Base-by-base conservation (phyloP, 2,797 vertebrate species). In the Mastacembelus armatus region DNA sequence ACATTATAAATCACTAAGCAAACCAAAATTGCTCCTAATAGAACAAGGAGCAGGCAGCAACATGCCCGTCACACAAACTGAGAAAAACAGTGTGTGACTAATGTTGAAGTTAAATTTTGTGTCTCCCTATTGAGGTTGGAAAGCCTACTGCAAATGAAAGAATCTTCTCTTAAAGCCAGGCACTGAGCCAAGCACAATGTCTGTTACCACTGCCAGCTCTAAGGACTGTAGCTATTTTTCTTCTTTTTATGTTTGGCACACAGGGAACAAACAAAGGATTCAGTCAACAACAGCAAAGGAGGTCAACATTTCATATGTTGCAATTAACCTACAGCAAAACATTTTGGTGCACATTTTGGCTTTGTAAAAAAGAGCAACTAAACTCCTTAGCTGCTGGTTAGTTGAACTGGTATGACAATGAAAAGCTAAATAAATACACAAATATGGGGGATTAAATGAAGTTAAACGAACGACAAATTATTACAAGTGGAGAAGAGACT, bases 261-360 rank as follows among this genome's bases (percentile, higher is more conserved):
- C 62, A 39, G 59, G 78, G 86, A 77, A 87, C 71, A 80, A 81
- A 71, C 66, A 69, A 73, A 67, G 60, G 63, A 80, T 87, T 77
- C 63, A 68, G 77, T 87, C 68, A 80, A 76, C 60, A 63, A 43
- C 0, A 14, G 62, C 55, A 71, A 80, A 88, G 75, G 70, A 74
- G 74, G 74, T 66, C 14, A 48, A 57, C 71, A 72, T 66, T 79
- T 79, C 70, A 83, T 88, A 84, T 59, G 21, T 58, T 42, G 77
- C 74, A 91, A 91, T 91, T 89, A 91, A 91, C 88, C 89, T 77
- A 15, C 18, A 44, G 78, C 57, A 47, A 80, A 55, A 80, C 7
- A 87, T 19, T 86, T 51, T 58, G 36, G 72, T 80, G 64, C 1
- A 2, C 50, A 52, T 83, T 88, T 75, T 57, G 61, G 52, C 71